Base-by-base conservation (phyloP, 2,888 invertebrate species). In the Ectemnius lituratus region DNA sequence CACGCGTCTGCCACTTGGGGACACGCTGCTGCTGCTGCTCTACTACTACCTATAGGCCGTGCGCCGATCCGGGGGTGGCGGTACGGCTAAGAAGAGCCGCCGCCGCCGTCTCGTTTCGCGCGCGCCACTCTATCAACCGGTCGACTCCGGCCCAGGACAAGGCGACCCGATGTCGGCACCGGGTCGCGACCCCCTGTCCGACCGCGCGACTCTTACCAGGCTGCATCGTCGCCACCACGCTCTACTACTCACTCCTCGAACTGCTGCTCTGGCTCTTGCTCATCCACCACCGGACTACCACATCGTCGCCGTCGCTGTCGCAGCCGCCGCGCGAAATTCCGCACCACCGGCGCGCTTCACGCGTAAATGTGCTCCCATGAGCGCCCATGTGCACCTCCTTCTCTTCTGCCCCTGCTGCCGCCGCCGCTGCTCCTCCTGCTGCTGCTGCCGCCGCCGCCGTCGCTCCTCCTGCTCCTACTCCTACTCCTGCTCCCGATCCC, bases 321-420 rank as follows among this genome's bases (percentile, higher is more conserved):
- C 52, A 6, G 16, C 37, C 52, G n/a, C 16, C 52, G 52, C 52
- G 52, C 52, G 8, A 14, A 52, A 52, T 16, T 52, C 60, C 47
- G 56, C 28, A 62, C 47, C 74, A 71, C 71, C 74, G 69, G 81
- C 75, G 81, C 83, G 67, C 68, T 79, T 62, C 70, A 81, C 76
- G 84, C 76, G 80, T 83, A 85, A 87, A 86, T 86, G 86, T 83
- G 78, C 81, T 76, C 74, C 80, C 78, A 78, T 83, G 81, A 75
- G 79, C 74, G 77, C 78, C 81, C 85, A 85, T 86, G 87, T 83
- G 81, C 78, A 82, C 78, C 79, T 78, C 62, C 77, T 64, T 67
- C 75, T 75, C 73, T 59, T 75, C 70, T 72, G 74, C 63, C 16
- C n/a, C 82, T 69, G 77, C 78, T 79, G 70, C 67, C 79, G 52